Base-by-base conservation (phyloP, 2,888 invertebrate genomes). In the Petrophora chlorosata region DNA sequence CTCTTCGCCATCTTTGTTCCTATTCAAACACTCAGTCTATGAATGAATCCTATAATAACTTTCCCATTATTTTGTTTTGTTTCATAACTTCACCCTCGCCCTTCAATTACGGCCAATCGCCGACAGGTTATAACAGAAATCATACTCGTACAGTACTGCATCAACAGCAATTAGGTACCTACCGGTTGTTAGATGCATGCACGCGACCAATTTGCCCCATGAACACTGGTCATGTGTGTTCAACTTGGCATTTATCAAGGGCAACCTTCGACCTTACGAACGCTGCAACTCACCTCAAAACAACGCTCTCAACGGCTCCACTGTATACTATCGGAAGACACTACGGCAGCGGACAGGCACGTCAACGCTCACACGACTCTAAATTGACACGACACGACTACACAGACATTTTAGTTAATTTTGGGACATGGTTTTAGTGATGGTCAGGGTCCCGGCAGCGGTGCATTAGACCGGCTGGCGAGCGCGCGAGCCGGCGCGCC, bases 401-500 rank as follows among this genome's bases (percentile, higher is more conserved):
- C 73, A 74, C 70, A 72, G 63, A 65, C 64, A 64, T 63, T 71
- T 67, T 29, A 66, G 56, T 68, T 67, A 65, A 66, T 63, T 67
- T 73, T 52, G 53, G 62, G 67, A 63, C 69, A 74, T 76, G 65
- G 76, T 85, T 86, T 87, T 79, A 86, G 80, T 85, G 76, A 88
- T 82, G 81, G 75, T 71, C 63, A 66, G 73, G 53, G 61, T 73
- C 70, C 68, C 69, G 79, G 85, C 85, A 81, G 63, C 79, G 82
- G 45, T 67, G 59, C 76, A 80, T 70, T 78, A 79, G 70, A 78
- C 71, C 73, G 91, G 91, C 91, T 78, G 91, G 86, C 91, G 91
- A 74, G 85, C 92, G 79, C 90, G 91, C 82, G 83, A 91, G 65
- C 88, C 89, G 77, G 90, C 92, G 74, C 91, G 91, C 82, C 91